Percentiles rank a stretch among this genome's conserved stretches.
These are phyloP conservation scores for Helobdella robusta DNA, from an alignment of 2,888 invertebrate species.

Conservation along the genomic window DNA sequence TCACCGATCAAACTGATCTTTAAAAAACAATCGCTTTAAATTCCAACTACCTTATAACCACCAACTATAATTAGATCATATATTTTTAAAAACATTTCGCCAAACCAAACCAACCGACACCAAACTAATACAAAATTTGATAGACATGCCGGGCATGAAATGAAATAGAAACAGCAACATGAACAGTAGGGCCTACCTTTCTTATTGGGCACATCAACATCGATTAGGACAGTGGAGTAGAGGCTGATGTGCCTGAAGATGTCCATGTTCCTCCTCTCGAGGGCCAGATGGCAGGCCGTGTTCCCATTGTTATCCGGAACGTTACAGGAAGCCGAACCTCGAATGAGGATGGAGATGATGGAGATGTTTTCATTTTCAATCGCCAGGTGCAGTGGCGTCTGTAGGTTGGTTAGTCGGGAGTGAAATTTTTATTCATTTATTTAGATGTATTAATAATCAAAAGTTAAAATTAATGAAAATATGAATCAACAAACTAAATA, in stretches of 20 bases:
- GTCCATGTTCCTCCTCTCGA: constrained; percentile 10
- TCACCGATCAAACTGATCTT: no score
- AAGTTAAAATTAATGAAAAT: no score
- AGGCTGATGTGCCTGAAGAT: background rate
- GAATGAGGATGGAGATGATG: constrained; percentile 26
- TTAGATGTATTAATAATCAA: no score
- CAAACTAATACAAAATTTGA: background rate
- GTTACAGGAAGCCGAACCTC: constrained; percentile 25
- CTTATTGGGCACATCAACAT: background rate
- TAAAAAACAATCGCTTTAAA: no score
- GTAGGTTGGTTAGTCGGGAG: constrained; percentile 26
- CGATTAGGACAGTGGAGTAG: background rate
- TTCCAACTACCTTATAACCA: no score
- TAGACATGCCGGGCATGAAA: background rate
- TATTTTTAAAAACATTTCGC: no score
- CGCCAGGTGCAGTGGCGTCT: constrained; percentile 34
- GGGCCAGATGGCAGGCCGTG: constrained; percentile 29
- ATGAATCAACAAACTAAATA: no score
- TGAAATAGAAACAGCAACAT: background rate
- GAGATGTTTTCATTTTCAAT: constrained; percentile 27
- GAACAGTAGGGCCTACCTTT: background rate
- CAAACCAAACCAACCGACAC: no score
- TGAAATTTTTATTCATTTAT: no score
- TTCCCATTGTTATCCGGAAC: constrained; percentile 30
- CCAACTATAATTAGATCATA: no score